A percentile compares a stretch with the other conserved stretches of the same genome.
phyloP scores from a whole-genome alignment of 2,888 invertebrate genomes.

The Oxystoma pomonae region DNA sequence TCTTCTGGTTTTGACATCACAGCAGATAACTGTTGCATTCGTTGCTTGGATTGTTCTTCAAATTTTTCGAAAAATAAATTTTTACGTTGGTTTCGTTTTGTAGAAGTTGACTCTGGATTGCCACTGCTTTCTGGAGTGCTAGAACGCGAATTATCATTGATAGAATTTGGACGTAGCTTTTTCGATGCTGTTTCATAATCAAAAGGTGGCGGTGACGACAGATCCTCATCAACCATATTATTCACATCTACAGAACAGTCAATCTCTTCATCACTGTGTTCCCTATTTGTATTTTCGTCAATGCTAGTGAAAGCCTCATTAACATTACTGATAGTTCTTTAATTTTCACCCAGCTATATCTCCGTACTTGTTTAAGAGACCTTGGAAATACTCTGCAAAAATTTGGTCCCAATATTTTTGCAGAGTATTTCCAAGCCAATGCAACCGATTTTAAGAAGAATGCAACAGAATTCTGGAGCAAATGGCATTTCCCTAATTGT shows the following conservation, averaged over 20 bases:
- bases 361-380: constrained; percentile 11
- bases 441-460: constrained; percentile 11
- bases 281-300: neutral
- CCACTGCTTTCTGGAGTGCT: neutral
- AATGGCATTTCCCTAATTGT: constrained; percentile 25
- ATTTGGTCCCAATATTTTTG: constrained; percentile 18
- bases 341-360: constrained; percentile 18
- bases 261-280: neutral
- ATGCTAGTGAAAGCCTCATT: neutral
- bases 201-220: neutral
- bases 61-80: neutral
- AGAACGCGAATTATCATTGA: neutral
- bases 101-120: neutral
- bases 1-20: neutral
- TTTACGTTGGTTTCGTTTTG: neutral
- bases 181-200: neutral
- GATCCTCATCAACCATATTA: neutral
- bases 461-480: constrained; percentile 15
- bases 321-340: neutral
- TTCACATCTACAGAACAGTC: neutral
- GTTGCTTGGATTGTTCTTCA: neutral
- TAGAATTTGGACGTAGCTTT: neutral
- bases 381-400: constrained; percentile 13
- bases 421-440: constrained; percentile 3
- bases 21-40: neutral